These are phyloP conservation scores for Podocnemis expansa DNA, from an alignment of 2,113 vertebrate genomes.

Conservation along the genomic window DNA sequence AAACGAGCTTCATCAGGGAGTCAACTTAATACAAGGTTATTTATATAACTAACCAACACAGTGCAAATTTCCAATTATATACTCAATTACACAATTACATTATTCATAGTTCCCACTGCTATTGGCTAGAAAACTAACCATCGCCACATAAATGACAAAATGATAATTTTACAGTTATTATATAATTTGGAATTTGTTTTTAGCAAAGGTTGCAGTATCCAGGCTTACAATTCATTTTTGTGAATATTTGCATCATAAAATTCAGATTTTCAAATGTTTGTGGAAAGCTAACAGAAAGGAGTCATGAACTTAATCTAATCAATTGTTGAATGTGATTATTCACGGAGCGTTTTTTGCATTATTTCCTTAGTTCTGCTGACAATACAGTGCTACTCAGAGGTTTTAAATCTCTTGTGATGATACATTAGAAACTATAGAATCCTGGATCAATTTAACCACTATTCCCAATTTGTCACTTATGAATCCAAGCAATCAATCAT, in stretches of 20 bases:
- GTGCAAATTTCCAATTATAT: not conserved
- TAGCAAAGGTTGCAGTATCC: not conserved
- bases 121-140: not conserved
- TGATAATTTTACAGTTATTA: not conserved
- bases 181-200: not conserved
- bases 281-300: not conserved
- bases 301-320: not conserved
- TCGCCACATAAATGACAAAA: not conserved
- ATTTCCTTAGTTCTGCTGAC: not conserved
- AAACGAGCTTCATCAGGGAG: not conserved
- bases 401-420: not conserved
- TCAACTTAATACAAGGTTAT: not conserved
- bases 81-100: not conserved
- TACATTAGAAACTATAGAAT: not conserved
- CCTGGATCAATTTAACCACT: not conserved
- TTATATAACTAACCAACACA: not conserved
- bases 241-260: not conserved
- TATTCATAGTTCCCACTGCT: accelerated
- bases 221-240: not conserved
- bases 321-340: not conserved
- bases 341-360: not conserved
- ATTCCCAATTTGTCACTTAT: not conserved
- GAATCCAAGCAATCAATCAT: not conserved
- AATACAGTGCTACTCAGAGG: accelerated
- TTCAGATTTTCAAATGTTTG: not conserved